These are phyloP conservation scores for Arge pagana DNA, from an alignment of 2,888 invertebrate genomes.

Conservation along the genomic window DNA sequence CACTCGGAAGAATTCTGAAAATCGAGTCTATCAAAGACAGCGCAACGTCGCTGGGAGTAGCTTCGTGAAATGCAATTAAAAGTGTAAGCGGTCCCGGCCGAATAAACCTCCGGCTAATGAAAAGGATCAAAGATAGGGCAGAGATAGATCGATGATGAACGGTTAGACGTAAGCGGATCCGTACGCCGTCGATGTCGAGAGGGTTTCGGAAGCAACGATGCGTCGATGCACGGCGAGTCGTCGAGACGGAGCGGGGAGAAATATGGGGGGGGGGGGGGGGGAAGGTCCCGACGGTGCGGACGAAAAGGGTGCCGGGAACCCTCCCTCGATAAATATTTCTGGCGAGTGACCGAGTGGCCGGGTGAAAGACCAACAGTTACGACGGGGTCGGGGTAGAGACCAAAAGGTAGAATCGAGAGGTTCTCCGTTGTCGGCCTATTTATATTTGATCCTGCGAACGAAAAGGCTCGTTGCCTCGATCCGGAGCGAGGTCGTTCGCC, in stretches of 20 bases:
- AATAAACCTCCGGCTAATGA: constrained; percentile 41
- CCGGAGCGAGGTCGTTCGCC: too few species aligned
- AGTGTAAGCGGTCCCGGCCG: constrained; percentile 52
- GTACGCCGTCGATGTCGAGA: constrained; percentile 42
- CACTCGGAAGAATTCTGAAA: too few species aligned
- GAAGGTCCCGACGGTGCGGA: constrained; percentile 19
- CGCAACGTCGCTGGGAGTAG: too few species aligned
- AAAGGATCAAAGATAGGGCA: constrained; percentile 48
- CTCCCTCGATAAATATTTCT: constrained; percentile 56
- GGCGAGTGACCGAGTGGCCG: constrained; percentile 51
- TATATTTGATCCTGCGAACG: constrained; percentile 16
- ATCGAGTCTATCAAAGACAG: too few species aligned
- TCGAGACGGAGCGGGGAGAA: constrained; percentile 33
- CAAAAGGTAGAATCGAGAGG: constrained; percentile 53
- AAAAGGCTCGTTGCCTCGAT: too few species aligned
- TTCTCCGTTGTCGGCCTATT: constrained; percentile 27
- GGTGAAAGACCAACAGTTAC: too few species aligned
- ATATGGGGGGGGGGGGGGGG: constrained; percentile 27
- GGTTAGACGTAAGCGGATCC: constrained; percentile 2
- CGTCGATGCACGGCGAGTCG: constrained; percentile 36
- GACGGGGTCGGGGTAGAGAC: constrained; percentile 47
- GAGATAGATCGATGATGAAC: background rate
- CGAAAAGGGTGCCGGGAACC: constrained; percentile 4
- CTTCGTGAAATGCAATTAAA: constrained; percentile 52
- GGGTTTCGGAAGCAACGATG: constrained; percentile 36